These are phyloP conservation scores for Lithosia quadra DNA, from an alignment of 2,888 invertebrate genomes.

Conservation along the genomic window DNA sequence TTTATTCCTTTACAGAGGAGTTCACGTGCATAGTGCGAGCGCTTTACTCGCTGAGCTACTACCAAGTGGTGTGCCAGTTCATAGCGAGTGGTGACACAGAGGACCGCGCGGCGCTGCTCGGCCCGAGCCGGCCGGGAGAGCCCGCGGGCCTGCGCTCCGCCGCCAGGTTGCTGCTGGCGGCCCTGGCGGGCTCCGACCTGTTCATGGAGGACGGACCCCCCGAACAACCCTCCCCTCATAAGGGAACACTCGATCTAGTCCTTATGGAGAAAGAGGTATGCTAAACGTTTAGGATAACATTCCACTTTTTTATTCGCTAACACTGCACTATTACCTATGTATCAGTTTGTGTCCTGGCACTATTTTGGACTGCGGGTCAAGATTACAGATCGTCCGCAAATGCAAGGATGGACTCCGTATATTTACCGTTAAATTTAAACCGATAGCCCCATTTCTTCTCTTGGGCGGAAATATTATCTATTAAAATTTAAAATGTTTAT, in stretches of 20 bases:
- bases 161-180: constrained; percentile 65
- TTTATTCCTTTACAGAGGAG: constrained; percentile 89
- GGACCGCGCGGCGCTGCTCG: constrained; percentile 86
- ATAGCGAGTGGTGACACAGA: constrained; percentile 89
- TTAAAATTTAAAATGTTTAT: too few relatives aligned
- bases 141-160: constrained; percentile 57
- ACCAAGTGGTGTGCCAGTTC: constrained; percentile 95
- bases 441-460: too few relatives aligned
- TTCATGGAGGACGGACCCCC: constrained; percentile 88
- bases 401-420: too few relatives aligned
- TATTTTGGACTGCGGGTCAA: too few relatives aligned
- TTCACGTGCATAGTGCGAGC: constrained; percentile 95
- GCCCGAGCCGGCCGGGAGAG: constrained; percentile 38
- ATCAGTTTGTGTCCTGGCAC: too few relatives aligned
- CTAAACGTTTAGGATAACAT: not conserved
- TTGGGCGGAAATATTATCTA: too few relatives aligned
- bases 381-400: too few relatives aligned
- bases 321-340: too few relatives aligned
- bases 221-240: constrained; percentile 29
- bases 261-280: constrained; percentile 63
- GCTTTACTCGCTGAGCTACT: constrained; percentile 95
- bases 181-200: constrained; percentile 82
- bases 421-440: too few relatives aligned
- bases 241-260: constrained; percentile 55
- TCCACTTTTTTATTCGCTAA: too few relatives aligned